phyloP scores from a whole-genome alignment of 2,888 invertebrate species.

The Heliconius charithonia region DNA sequence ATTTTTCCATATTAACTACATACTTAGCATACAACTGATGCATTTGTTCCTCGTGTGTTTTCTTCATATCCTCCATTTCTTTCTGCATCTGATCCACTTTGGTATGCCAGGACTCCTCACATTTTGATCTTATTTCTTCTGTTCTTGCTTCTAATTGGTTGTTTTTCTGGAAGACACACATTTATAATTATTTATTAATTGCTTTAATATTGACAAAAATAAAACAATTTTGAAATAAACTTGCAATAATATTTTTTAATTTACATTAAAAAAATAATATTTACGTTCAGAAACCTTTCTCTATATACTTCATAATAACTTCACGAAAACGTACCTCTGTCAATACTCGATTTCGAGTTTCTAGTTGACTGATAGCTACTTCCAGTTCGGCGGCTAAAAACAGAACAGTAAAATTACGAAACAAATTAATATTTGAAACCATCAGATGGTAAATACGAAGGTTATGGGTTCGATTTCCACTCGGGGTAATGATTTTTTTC shows the following conservation, averaged over 20 bases:
- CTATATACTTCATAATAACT: no score
- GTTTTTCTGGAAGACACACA: slow-evolving; percentile 63
- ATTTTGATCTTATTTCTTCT: slow-evolving; percentile 62
- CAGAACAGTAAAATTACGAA: background rate
- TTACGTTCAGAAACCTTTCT: no score
- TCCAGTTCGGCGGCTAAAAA: slow-evolving; percentile 76
- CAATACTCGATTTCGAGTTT: slow-evolving; percentile 85
- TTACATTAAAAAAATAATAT: no score
- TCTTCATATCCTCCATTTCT: slow-evolving; percentile 84
- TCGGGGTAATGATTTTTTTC: background rate
- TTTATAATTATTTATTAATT: background rate
- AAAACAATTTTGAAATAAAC: background rate
- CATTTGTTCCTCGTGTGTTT: slow-evolving; percentile 88
- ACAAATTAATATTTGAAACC: slow-evolving; percentile 12
- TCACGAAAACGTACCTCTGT: slow-evolving; percentile 81
- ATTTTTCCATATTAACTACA: slow-evolving; percentile 43
- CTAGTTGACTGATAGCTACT: slow-evolving; percentile 86
- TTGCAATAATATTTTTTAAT: no score
- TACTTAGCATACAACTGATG: slow-evolving; percentile 91
- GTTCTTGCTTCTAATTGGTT: slow-evolving; percentile 64
- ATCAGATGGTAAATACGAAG: no score
- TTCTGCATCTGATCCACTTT: slow-evolving; percentile 86
- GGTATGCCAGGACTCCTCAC: slow-evolving; percentile 85
- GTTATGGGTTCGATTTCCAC: background rate
- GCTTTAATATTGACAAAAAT: background rate